phyloP scores from a whole-genome alignment of 2,113 vertebrate genomes.

The Sphaerodactylus townsendi region DNA sequence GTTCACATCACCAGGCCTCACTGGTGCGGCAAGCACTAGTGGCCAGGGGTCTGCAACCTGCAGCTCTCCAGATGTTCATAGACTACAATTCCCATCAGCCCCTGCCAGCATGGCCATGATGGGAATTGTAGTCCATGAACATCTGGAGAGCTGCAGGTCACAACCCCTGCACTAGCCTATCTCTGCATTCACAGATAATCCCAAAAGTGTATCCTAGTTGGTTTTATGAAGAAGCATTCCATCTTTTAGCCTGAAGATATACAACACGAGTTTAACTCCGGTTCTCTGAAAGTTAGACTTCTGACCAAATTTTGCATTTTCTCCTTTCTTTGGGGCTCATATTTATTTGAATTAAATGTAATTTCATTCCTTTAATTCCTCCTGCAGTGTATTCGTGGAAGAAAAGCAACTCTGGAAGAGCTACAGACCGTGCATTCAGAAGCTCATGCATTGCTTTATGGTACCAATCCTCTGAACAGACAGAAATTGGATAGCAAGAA shows the following conservation, averaged over 20 bases:
- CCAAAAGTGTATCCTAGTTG: too few relatives aligned
- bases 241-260: background rate
- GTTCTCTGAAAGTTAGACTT: background rate
- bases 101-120: too few relatives aligned
- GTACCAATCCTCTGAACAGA: constrained; percentile 95
- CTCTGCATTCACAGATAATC: background rate
- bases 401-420: constrained; percentile 95
- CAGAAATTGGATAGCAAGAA: constrained; percentile 97
- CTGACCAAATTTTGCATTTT: background rate
- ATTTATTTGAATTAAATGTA: background rate
- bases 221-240: background rate
- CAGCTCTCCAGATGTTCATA: too few relatives aligned
- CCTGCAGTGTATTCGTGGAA: constrained; percentile 89
- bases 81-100: too few relatives aligned
- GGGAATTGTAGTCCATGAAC: too few relatives aligned
- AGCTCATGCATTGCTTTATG: constrained; percentile 89
- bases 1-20: background rate
- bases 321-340: background rate
- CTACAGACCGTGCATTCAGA: constrained; percentile 94
- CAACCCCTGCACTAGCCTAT: too few relatives aligned
- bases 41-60: too few relatives aligned
- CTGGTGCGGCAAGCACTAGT: background rate
- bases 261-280: background rate
- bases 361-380: background rate
- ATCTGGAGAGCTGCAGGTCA: too few relatives aligned